Percentiles rank a stretch among this genome's conserved stretches.
Evolutionary conservation across 2,888 invertebrate species (phyloP).

Genomic region (Dichetophora obliterata): DNA sequence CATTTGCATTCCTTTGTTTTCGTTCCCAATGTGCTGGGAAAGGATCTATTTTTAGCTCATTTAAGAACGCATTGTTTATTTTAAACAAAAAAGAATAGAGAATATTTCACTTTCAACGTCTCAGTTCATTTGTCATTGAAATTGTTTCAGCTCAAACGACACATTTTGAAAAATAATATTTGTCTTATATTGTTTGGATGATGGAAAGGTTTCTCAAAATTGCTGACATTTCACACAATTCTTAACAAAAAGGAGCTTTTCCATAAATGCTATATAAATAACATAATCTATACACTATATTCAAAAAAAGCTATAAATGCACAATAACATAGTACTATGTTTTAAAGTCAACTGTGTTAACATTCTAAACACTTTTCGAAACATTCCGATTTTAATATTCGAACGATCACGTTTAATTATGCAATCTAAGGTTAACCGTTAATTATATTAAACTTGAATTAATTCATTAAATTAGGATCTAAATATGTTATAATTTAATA

Average conservation of each 20-base stretch:
- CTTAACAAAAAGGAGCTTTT: neutral
- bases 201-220: neutral
- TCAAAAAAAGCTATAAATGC: neutral
- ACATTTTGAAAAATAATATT: neutral
- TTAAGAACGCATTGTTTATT: constrained; percentile 16
- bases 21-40: neutral
- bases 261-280: neutral
- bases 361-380: no score
- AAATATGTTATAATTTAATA: no score
- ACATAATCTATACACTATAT: neutral
- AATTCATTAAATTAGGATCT: no score
- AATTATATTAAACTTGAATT: no score
- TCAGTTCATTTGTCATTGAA: constrained; percentile 1
- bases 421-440: no score
- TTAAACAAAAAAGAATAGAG: neutral
- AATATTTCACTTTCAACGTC: neutral
- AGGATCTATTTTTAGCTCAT: constrained; percentile 27
- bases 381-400: no score
- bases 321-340: no score
- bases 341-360: no score
- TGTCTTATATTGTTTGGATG: neutral
- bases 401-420: no score
- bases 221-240: neutral
- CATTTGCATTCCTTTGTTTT: neutral
- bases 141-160: neutral